These are phyloP conservation scores for Aphodius granarius DNA, from an alignment of 2,888 invertebrate genomes.

Conservation along the genomic window DNA sequence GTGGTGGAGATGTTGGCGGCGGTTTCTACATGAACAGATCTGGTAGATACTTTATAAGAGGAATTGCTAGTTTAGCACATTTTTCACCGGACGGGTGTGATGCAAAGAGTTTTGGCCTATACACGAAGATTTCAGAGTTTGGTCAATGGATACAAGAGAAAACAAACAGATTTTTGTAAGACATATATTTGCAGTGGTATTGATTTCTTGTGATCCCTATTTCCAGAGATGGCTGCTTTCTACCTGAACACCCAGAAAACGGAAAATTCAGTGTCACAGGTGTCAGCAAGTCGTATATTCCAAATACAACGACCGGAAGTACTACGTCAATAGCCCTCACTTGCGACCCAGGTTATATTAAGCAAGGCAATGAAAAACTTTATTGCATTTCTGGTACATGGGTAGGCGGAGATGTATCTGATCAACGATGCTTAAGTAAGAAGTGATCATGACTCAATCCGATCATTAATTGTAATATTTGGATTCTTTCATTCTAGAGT, in stretches of 20 bases:
- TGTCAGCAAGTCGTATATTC: not conserved
- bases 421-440: not conserved
- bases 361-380: not conserved
- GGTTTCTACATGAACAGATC: slow-evolving; percentile 45
- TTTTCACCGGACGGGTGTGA: slow-evolving; percentile 39
- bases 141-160: slow-evolving; percentile 25
- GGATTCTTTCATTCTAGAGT: too few species aligned
- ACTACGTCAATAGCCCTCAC: not conserved
- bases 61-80: slow-evolving; percentile 52
- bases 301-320: not conserved
- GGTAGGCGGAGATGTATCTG: not conserved
- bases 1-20: slow-evolving; percentile 56
- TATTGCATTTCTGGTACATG: not conserved
- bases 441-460: too few species aligned
- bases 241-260: not conserved
- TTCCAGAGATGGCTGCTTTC: too few species aligned
- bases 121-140: slow-evolving; percentile 45
- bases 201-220: too few species aligned
- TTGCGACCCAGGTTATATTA: not conserved
- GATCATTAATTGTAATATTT: too few species aligned
- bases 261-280: not conserved
- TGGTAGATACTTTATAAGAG: slow-evolving; percentile 50
- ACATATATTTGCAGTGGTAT: too few species aligned
- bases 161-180: too few species aligned
- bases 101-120: slow-evolving; percentile 46